phyloP scores from a whole-genome alignment of 2,888 invertebrate genomes.

The Phytoseiulus persimilis region DNA sequence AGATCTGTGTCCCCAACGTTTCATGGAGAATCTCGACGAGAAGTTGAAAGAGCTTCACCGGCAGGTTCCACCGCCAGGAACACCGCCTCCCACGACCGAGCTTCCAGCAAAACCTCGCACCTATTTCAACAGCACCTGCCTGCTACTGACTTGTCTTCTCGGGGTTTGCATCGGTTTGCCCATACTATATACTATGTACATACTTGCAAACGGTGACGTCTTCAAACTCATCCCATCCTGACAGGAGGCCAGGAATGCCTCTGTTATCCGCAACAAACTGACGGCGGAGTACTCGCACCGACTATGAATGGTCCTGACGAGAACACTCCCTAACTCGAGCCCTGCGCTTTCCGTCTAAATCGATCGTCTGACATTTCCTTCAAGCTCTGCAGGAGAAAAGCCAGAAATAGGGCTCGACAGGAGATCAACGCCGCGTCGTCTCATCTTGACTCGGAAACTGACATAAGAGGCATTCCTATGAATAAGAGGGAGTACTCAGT shows the following conservation, averaged over 20 bases:
- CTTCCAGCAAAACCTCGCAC: constrained; percentile 14
- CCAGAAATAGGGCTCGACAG: no score
- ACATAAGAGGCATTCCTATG: no score
- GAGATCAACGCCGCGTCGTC: no score
- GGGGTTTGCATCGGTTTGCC: constrained; percentile 31
- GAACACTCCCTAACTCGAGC: no score
- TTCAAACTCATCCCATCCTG: constrained; percentile 6
- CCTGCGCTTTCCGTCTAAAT: no score
- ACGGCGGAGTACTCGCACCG: no score
- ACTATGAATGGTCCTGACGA: no score
- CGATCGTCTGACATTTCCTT: no score
- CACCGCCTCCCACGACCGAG: neutral
- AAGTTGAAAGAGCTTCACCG: constrained; percentile 12
- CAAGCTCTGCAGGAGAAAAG: no score
- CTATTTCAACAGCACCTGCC: constrained; percentile 10
- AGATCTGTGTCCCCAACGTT: constrained; percentile 22
- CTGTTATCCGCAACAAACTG: neutral
- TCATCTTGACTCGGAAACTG: no score
- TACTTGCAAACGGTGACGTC: constrained; percentile 23
- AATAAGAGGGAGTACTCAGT: no score
- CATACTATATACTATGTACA: constrained; percentile 13
- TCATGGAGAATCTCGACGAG: constrained; percentile 31
- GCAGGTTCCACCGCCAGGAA: neutral
- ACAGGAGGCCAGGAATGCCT: constrained; percentile 7
- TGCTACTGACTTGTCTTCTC: neutral